phyloP scores from a whole-genome alignment of 1,140 invertebrate genomes.

The Pteromalus puparum region DNA sequence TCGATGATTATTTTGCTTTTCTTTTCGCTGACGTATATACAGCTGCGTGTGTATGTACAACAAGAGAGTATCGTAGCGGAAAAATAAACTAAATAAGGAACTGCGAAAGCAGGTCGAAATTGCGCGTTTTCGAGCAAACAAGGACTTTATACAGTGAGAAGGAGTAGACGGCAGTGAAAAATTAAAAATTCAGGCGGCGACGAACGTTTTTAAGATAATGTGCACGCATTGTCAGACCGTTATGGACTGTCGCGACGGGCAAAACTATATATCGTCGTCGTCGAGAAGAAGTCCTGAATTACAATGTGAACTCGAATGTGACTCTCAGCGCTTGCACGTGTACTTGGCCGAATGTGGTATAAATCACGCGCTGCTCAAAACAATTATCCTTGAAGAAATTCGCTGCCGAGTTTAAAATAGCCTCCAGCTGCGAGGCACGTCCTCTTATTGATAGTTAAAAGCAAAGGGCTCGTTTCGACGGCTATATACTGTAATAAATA shows the following conservation, averaged over 20 bases:
- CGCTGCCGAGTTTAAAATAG: neutral
- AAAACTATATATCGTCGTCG: conserved; percentile 33
- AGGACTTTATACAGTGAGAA: neutral
- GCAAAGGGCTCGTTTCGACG: no score
- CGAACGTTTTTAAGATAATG: conserved; percentile 41
- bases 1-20: neutral
- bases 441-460: neutral
- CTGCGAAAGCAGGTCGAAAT: neutral
- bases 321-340: neutral
- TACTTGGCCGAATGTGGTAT: neutral
- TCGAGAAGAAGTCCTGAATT: conserved; percentile 15
- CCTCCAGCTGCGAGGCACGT: neutral
- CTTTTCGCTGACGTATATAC: no score
- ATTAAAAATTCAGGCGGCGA: conserved; percentile 28
- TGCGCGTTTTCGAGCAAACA: neutral
- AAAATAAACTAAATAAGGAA: no score
- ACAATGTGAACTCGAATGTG: neutral
- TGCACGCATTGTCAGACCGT: conserved; percentile 35
- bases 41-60: no score
- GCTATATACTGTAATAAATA: no score
- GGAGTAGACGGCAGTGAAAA: neutral
- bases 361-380: conserved; percentile 7
- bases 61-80: no score
- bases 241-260: conserved; percentile 8
- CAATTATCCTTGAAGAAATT: conserved; percentile 21